Evolutionary conservation across 2,797 vertebrate genomes (phyloP), one percentile per base, ranked within the genome.

Genomic region (Danio tinwini): DNA sequence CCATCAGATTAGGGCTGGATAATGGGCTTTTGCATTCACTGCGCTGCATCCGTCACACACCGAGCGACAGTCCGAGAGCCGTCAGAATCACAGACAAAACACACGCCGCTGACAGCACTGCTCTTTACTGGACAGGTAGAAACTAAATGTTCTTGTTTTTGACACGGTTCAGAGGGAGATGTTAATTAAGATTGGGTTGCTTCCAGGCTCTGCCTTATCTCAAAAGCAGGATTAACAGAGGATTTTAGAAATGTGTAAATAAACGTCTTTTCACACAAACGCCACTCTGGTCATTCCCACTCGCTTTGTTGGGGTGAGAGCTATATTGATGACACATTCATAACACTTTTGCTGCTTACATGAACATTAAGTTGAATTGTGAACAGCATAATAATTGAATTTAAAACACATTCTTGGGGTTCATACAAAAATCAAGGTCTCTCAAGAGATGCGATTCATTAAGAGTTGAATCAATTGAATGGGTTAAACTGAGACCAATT

Each of bases 101-200:
- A 68, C 65, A 39, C 13, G 9, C 9, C 29, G 13, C 64, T 74
- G 82, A 83, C 82, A 81, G 81, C 13, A 14, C 68, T 47, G 71
- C 82, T 59, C 81, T 77, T 63, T 63, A 83, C 76, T 40, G 64
- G 85, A 85, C 84, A 74, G 81, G 83, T 71, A 49, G 77, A 68
- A 73, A 81, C 81, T 71, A 86, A 83, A 78, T 65, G 56, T 73
- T 76, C 69, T 81, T 87, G 77, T 83, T 87, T n/a, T 85, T 84
- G 74, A 86, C 84, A 84, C 21, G 73, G 75, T 85, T 81, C 73
- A 76, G 44, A 85, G 65, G 78, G 81, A 86, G 84, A 88, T 87
- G 86, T 86, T 88, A 87, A 88, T 88, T 88, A 86, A 87, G 88
- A 88, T 87, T 73, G 76, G 58, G 52, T 78, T 19, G 37, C 72